Percentiles rank a stretch among this genome's conserved stretches.
Evolutionary conservation across 2,888 invertebrate genomes (phyloP).

Genomic region (Pseudococcus viburni): DNA sequence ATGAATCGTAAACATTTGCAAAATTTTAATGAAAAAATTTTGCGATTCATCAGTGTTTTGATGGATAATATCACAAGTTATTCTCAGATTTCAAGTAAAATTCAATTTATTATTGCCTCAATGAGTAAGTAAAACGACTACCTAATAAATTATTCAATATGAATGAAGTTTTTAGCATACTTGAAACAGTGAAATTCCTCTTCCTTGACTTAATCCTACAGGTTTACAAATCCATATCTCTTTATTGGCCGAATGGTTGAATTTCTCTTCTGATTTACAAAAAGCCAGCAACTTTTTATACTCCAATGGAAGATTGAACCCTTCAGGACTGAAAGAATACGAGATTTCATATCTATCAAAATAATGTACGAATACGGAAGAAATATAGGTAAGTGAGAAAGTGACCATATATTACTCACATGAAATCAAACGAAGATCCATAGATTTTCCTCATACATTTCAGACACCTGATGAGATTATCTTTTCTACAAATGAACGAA

Average conservation of each 20-base stretch:
- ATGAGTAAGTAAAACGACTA: no score
- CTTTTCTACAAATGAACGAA: constrained; percentile 87
- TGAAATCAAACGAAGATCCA: constrained; percentile 87
- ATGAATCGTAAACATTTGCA: no score
- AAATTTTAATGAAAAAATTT: no score
- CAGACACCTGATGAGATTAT: constrained; percentile 83
- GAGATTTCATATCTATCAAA: background rate
- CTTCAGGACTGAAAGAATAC: constrained; percentile 76
- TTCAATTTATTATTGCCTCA: no score
- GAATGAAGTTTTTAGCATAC: constrained; percentile 72
- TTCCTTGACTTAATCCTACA: constrained; percentile 87
- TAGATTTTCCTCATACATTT: constrained; percentile 87
- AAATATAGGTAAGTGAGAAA: no score
- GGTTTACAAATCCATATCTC: constrained; percentile 91
- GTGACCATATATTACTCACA: constrained; percentile 73
- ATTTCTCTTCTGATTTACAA: constrained; percentile 72
- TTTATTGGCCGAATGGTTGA: constrained; percentile 71
- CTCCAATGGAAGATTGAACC: constrained; percentile 86
- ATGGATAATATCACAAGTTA: no score
- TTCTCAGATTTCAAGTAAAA: no score
- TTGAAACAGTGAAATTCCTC: constrained; percentile 86
- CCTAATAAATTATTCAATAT: no score
- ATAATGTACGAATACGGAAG: no score
- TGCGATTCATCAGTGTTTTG: no score
- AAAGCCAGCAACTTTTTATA: constrained; percentile 88